phyloP scores from a whole-genome alignment of 2,888 invertebrate genomes.

The Argyresthia albistria region DNA sequence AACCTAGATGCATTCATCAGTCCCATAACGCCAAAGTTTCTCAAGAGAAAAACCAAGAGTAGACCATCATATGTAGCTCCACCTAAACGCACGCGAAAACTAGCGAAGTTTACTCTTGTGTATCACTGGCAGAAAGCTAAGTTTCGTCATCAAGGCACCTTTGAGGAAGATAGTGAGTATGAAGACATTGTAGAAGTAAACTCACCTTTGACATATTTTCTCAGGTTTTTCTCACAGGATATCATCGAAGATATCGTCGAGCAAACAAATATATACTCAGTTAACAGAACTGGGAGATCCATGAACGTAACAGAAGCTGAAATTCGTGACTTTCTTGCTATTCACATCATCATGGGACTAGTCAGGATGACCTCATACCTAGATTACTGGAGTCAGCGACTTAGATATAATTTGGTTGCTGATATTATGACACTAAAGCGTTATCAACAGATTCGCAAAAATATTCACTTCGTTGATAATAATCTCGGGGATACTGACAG shows the following conservation, averaged over 20 bases:
- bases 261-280: constrained; percentile 1
- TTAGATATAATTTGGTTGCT: constrained; percentile 9
- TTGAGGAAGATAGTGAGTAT: background rate
- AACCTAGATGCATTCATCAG: too few species aligned
- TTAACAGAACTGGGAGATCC: constrained; percentile 11
- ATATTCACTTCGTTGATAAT: constrained; percentile 1
- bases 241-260: background rate
- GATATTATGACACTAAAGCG: constrained; percentile 12
- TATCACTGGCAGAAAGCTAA: background rate
- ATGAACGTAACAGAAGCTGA: constrained; percentile 10
- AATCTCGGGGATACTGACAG: background rate
- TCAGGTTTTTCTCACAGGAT: background rate
- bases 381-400: constrained; percentile 11
- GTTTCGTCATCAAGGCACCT: background rate
- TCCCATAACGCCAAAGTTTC: too few species aligned
- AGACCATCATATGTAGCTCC: too few species aligned
- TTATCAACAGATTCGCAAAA: constrained; percentile 10
- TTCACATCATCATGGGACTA: constrained; percentile 13
- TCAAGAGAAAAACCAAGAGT: too few species aligned
- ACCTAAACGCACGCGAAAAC: background rate
- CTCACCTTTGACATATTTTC: background rate
- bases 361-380: constrained; percentile 11
- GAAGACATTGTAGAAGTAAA: too few species aligned
- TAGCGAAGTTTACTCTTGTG: background rate
- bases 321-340: constrained; percentile 11